Conservation (phyloP, 2,797 vertebrate genomes). For the Capromys pilorides region DNA sequence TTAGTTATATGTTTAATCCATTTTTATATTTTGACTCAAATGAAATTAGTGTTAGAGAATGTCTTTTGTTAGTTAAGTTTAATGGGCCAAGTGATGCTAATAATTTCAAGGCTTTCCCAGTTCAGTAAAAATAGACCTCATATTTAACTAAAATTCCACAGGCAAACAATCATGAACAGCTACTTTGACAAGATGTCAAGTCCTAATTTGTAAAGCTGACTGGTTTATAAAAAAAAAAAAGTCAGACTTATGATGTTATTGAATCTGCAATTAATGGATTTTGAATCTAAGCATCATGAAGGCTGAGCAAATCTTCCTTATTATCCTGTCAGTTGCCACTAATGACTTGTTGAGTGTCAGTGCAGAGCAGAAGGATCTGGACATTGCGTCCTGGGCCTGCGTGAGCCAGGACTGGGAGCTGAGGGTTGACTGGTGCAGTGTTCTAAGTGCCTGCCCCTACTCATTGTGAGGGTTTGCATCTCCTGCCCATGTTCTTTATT, state of each 20-base stretch:
- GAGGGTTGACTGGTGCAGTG: neutral
- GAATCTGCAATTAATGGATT: neutral
- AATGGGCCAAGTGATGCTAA: neutral
- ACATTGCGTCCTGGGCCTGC: fast-evolving
- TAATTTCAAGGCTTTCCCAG: conserved; percentile 7
- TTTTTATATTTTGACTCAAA: conserved; percentile 30
- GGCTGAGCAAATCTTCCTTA: neutral
- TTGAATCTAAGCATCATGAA: neutral
- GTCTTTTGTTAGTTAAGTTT: neutral
- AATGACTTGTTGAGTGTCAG: neutral
- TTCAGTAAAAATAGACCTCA: neutral
- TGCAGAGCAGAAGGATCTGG: neutral
- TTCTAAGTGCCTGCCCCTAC: neutral
- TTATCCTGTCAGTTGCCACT: neutral
- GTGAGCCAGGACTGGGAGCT: no score
- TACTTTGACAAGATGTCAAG: neutral
- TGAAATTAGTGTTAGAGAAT: conserved; percentile 40
- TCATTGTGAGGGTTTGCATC: neutral
- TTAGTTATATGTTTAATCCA: neutral
- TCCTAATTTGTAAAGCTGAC: neutral
- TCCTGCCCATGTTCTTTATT: neutral
- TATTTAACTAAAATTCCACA: neutral
- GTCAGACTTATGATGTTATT: neutral
- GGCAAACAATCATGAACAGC: neutral
- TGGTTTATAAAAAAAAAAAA: conserved; percentile 11